These are phyloP conservation scores for Sinella curviseta DNA, from an alignment of 1,140 invertebrate genomes.

Conservation along the genomic window DNA sequence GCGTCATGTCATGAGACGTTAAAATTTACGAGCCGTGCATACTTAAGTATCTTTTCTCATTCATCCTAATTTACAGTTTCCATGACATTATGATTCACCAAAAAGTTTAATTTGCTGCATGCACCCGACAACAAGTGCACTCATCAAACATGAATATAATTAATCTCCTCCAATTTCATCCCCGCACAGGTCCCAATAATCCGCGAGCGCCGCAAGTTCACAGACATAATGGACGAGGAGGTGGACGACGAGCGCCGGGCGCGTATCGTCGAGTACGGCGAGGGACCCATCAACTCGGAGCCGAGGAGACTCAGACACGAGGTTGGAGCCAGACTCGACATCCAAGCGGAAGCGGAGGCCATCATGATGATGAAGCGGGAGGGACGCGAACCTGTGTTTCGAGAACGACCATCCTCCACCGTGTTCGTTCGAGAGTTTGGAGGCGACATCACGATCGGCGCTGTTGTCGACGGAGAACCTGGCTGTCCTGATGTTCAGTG, in stretches of 20 bases:
- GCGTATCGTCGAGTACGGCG: slow-evolving; percentile 35
- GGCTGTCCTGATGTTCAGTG: slow-evolving; percentile 83
- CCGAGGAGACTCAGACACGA: slow-evolving; percentile 73
- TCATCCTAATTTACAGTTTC: too few relatives aligned
- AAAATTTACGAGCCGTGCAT: too few relatives aligned
- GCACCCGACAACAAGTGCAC: too few relatives aligned
- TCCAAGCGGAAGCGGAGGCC: slow-evolving; percentile 77
- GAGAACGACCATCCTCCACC: slow-evolving; percentile 72
- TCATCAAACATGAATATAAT: too few relatives aligned
- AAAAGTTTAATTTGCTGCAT: too few relatives aligned
- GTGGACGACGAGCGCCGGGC: slow-evolving; percentile 78
- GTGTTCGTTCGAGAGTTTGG: slow-evolving; percentile 22
- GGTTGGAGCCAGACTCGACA: slow-evolving; percentile 73
- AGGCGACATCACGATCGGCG: slow-evolving; percentile 58
- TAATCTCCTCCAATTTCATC: slow-evolving; percentile 24
- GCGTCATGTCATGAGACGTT: too few relatives aligned
- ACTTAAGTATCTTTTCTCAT: too few relatives aligned
- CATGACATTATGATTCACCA: too few relatives aligned
- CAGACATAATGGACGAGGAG: slow-evolving; percentile 93
- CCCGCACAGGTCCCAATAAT: too few relatives aligned
- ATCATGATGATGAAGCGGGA: slow-evolving; percentile 76
- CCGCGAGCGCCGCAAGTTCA: slow-evolving; percentile 83
- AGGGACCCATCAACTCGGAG: slow-evolving; percentile 39
- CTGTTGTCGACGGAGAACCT: slow-evolving; percentile 79
- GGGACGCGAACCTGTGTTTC: slow-evolving; percentile 67